Evolutionary conservation across 2,113 vertebrate genomes (phyloP), one percentile per base, ranked within the genome.

Genomic region (Triplophysa rosa): DNA sequence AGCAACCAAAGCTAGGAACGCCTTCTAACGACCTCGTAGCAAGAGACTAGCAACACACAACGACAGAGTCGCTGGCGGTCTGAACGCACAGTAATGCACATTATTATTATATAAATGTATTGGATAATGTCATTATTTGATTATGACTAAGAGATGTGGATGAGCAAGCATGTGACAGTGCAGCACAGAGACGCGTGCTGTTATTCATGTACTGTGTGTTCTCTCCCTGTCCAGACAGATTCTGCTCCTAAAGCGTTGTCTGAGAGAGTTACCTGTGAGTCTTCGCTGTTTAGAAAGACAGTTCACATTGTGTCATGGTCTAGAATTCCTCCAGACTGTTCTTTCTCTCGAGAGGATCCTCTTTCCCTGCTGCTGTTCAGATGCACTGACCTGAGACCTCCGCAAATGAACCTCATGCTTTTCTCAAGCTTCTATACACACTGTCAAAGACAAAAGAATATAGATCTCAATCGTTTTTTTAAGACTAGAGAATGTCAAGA

Each of bases 311-410:
- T 56, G 19, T 58, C 56, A 69, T 49, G n/a, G 49, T 56, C 24
- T 33, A 56, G 49, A 17, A 33, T 21, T 70, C 17, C 26, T 37
- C 13, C 11, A 71, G 19, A 56, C 26, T 56, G 17, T 21, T 70
- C 54, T 70, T 56, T 56, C 68, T n/a, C 68, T 26, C 14, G 68
- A 71, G 19, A 71, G 26, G 11, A 37, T 7, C 52, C 37, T 56
- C 68, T 37, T 7, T 58, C 49, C 37, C 49, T 21, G 49, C 26
- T 56, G 68, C 54, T 72, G n/a, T 72, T n/a, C 54, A 59, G 54
- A 72, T 42, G 29, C 70, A 59, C 54, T 61, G 70, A 59, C 54
- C 54, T 59, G 54, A 61, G 54, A 72, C 54, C 13, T 58, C 19
- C 54, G n/a, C 54, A 54, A 54, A 54, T 54, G 7, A 71, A 58